phyloP scores from a whole-genome alignment of 2,888 invertebrate genomes.

The Lithosia quadra region DNA sequence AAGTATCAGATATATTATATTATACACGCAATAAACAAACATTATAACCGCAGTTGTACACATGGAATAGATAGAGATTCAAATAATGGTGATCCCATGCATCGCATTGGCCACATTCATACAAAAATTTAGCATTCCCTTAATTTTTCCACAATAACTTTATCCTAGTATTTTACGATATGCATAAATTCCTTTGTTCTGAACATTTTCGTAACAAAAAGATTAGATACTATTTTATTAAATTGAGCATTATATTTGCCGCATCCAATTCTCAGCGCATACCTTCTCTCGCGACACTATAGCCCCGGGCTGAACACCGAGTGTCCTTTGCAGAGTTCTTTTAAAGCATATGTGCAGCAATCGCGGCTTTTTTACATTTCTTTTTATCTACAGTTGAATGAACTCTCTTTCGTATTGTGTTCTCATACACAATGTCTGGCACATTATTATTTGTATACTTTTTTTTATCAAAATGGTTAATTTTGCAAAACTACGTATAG shows the following conservation, averaged over 20 bases:
- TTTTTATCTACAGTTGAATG: constrained; percentile 53
- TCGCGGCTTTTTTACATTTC: constrained; percentile 41
- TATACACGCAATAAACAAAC: too few species aligned
- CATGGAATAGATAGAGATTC: too few species aligned
- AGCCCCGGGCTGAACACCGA: constrained; percentile 51
- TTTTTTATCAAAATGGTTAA: neutral
- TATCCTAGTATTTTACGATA: too few species aligned
- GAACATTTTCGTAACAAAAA: neutral
- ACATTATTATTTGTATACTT: neutral
- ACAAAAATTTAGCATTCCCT: too few species aligned
- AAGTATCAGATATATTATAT: too few species aligned
- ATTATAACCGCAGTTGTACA: too few species aligned
- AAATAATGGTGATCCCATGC: too few species aligned
- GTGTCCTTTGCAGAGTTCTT: constrained; percentile 56
- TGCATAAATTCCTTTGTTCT: neutral
- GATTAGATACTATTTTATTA: neutral
- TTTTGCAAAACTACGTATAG: neutral
- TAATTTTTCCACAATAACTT: too few species aligned
- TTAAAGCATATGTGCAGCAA: constrained; percentile 44
- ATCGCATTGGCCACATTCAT: too few species aligned
- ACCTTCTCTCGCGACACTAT: constrained; percentile 27
- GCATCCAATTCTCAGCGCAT: constrained; percentile 28
- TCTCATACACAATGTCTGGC: neutral
- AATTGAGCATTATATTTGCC: constrained; percentile 13
- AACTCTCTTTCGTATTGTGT: constrained; percentile 32